phyloP scores from a whole-genome alignment of 2,888 invertebrate genomes.

The Tridacna crocea region DNA sequence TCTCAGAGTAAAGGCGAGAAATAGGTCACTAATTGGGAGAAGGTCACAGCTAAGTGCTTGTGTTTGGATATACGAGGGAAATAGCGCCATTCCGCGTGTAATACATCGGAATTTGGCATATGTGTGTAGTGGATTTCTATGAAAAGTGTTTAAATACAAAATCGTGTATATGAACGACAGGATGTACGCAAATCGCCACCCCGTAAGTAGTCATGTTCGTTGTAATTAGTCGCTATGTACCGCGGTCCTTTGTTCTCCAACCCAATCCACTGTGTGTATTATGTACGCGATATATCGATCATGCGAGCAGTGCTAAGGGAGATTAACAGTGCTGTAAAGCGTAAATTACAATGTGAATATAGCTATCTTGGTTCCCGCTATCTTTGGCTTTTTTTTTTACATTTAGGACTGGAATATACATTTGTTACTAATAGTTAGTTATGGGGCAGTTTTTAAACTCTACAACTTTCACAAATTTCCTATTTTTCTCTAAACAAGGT shows the following conservation, averaged over 20 bases:
- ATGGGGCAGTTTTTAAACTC: too few relatives aligned
- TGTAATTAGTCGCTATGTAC: conserved; percentile 36
- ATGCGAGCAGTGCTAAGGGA: background rate
- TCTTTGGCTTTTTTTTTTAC: too few relatives aligned
- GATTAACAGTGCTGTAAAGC: too few relatives aligned
- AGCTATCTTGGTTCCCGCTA: too few relatives aligned
- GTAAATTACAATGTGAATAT: too few relatives aligned
- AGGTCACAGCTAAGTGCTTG: conserved; percentile 19
- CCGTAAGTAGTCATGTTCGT: conserved; percentile 72
- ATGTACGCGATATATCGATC: conserved; percentile 34
- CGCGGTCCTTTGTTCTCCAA: conserved; percentile 63
- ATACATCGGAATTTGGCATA: conserved; percentile 9
- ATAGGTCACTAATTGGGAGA: conserved; percentile 8
- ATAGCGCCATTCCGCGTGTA: conserved; percentile 20
- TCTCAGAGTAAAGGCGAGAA: conserved; percentile 2
- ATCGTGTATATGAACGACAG: conserved; percentile 55
- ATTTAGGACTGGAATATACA: too few relatives aligned
- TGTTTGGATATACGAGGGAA: conserved; percentile 21
- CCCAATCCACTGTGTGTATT: conserved; percentile 47
- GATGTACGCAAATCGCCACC: conserved; percentile 81
- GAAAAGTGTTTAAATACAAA: conserved; percentile 17
- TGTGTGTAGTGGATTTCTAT: conserved; percentile 13
- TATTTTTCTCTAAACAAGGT: too few relatives aligned
- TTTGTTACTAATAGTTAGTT: too few relatives aligned
- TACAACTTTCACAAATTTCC: too few relatives aligned